Conservation (phyloP, 2,888 invertebrate species). For the Zhuqinia jingwanae region DNA sequence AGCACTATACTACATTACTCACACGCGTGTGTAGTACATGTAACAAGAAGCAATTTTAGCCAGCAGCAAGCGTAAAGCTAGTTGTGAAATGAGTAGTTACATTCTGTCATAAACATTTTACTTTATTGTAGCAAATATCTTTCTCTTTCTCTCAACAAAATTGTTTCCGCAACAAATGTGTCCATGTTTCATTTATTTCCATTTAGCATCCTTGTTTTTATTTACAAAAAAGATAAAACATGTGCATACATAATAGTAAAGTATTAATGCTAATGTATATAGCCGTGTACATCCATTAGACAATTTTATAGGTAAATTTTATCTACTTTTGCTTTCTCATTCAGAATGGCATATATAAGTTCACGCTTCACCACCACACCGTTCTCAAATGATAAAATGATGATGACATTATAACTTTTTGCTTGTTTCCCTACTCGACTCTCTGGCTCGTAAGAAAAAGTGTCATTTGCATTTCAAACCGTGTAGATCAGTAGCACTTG, state of each 20-base stretch:
- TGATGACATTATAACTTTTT: not conserved
- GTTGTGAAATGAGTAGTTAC: not conserved
- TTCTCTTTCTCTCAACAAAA: not conserved
- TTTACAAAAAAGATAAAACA: not conserved
- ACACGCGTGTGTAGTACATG: not conserved
- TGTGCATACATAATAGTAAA: too few species aligned
- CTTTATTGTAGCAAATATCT: constrained; percentile 1
- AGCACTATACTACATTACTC: too few species aligned
- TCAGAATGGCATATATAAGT: constrained; percentile 17
- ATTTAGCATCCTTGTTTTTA: not conserved
- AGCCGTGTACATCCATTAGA: not conserved
- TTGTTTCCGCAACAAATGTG: constrained; percentile 47
- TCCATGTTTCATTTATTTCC: constrained; percentile 46
- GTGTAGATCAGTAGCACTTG: not conserved
- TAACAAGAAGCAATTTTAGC: constrained; percentile 23
- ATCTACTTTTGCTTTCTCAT: not conserved
- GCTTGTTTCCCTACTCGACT: too few species aligned
- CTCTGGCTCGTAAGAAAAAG: not conserved
- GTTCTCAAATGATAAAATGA: constrained; percentile 4
- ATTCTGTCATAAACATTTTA: not conserved
- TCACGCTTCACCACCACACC: constrained; percentile 27
- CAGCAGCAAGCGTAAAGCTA: not conserved
- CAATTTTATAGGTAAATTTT: constrained; percentile 26
- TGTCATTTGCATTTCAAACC: constrained; percentile 14
- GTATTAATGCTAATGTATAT: too few species aligned